Percentiles rank a stretch among this genome's conserved stretches.
phyloP scores from a whole-genome alignment of 1,140 invertebrate species.

The Solenopsis fugax region DNA sequence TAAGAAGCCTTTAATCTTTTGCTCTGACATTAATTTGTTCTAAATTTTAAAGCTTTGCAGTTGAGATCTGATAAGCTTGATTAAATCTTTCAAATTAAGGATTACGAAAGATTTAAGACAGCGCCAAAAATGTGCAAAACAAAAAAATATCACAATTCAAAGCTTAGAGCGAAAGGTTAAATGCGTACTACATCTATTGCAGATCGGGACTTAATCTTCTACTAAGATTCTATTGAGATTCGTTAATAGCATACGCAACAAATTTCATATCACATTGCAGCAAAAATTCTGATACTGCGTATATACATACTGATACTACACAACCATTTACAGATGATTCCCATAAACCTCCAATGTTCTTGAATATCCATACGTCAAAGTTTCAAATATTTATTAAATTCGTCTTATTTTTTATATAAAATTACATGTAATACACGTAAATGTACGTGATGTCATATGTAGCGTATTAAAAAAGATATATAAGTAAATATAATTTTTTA shows the following conservation, averaged over 20 bases:
- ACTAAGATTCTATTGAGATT: background rate
- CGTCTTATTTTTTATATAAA: background rate
- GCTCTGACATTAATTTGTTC: too few relatives aligned
- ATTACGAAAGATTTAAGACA: too few relatives aligned
- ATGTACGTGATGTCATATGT: background rate
- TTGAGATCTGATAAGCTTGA: too few relatives aligned
- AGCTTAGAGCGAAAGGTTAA: too few relatives aligned
- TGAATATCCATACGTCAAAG: background rate
- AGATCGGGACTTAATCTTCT: too few relatives aligned
- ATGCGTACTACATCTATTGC: too few relatives aligned
- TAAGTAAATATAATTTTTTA: background rate
- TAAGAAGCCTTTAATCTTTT: too few relatives aligned
- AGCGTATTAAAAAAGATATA: background rate
- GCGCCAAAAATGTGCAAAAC: too few relatives aligned
- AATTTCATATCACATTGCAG: slow-evolving; percentile 20
- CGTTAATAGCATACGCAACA: background rate
- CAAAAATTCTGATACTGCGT: background rate
- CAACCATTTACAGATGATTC: background rate
- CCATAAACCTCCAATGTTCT: background rate
- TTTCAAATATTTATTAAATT: background rate
- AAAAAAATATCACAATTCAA: too few relatives aligned
- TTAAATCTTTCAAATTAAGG: too few relatives aligned
- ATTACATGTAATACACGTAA: background rate
- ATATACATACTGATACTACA: background rate
- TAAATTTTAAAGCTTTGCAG: too few relatives aligned